Evolutionary conservation across 2,888 invertebrate species (phyloP), one percentile per base, ranked within the genome.

Genomic region (Colostygia pectinataria): DNA sequence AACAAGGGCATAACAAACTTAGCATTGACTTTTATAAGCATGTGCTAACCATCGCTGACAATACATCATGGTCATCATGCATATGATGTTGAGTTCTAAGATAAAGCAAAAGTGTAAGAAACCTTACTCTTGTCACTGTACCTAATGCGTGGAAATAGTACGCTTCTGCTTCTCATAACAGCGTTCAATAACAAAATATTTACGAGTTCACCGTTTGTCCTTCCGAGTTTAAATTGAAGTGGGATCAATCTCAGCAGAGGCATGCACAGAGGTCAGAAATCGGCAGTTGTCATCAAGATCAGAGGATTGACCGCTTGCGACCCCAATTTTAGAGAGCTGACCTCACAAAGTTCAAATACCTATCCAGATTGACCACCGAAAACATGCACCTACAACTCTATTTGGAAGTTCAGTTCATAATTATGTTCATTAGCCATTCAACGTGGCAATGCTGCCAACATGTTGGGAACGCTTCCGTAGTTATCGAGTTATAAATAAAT

Each of bases 271-370:
- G 63, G 61, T 66, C 58, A 61, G 57, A 55, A 54, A 49, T 64
- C 60, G 53, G 53, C 39, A 63, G 57, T 42, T 58, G 56, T 62
- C 56, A 66, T 56, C 71, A 55, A 64, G 64, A 62, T 59, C 55
- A 66, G 72, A 65, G 65, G 68, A 68, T 61, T 74, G 77, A 74
- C 77, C 81, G 71, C 71, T 65, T 80, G 68, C 75, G 83, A 85
- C 81, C 80, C 73, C 82, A 85, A 80, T 82, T 82, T 78, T 68
- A 63, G 63, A 63, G 63, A 67, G 50, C 68, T 82, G 78, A 80
- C 81, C 79, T 72, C 76, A 57, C 70, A 67, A 69, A 74, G 76
- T 77, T 80, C 74, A 76, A 66, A 69, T 66, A 70, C 65, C 67
- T 67, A 60, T 44, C 48, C 57, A 60, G 59, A 46, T 37, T 41